Evolutionary conservation across 2,113 vertebrate species (phyloP).

Genomic region (Xenopus borealis): DNA sequence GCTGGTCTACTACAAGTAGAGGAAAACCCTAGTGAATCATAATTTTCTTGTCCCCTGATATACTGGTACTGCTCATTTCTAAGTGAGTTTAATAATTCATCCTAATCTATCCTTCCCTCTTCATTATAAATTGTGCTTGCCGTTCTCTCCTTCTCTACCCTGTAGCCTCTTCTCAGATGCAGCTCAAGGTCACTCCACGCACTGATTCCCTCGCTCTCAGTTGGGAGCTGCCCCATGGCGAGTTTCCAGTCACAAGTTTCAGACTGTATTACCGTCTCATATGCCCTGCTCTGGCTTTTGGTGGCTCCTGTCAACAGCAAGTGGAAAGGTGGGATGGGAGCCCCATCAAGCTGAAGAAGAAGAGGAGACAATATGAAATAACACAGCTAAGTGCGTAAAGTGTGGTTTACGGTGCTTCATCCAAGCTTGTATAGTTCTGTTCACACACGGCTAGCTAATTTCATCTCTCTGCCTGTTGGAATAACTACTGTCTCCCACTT

Average conservation of each 20-base stretch:
- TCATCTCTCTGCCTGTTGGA: no score
- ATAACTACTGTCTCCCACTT: no score
- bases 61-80: no score
- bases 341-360: slow-evolving; percentile 85
- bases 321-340: slow-evolving; percentile 67
- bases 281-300: slow-evolving; percentile 63
- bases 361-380: slow-evolving; percentile 84
- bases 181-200: slow-evolving; percentile 83
- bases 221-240: slow-evolving; percentile 89
- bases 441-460: no score
- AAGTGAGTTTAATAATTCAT: no score
- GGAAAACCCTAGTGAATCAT: no score
- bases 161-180: slow-evolving; percentile 88
- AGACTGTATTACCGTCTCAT: slow-evolving; percentile 82
- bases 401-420: no score
- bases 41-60: no score
- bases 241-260: slow-evolving; percentile 87
- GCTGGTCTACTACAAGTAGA: no score
- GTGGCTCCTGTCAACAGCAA: slow-evolving; percentile 55
- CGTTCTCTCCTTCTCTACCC: slow-evolving; percentile 28
- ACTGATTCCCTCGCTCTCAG: slow-evolving; percentile 83
- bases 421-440: no score
- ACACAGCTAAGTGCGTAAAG: slow-evolving; percentile 77
- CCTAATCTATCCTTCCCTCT: neutral
- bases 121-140: neutral